Conservation (phyloP, 1,140 invertebrate genomes). For the Drosophila seguyi region DNA sequence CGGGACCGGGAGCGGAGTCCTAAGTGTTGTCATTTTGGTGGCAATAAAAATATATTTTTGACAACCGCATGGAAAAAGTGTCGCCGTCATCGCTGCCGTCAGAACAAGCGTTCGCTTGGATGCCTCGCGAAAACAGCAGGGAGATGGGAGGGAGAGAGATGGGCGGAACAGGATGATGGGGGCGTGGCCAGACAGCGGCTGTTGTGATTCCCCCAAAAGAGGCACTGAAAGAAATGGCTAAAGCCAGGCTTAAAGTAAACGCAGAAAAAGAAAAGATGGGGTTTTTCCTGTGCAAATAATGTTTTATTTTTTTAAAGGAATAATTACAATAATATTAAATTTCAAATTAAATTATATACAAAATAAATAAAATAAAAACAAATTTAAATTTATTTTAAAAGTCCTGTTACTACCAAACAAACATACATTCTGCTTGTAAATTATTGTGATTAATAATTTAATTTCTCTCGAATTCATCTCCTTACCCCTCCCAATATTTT, state of each 20-base stretch:
- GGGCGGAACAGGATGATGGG: slow-evolving; percentile 24
- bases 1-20: neutral
- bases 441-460: neutral
- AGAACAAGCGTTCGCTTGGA: slow-evolving; percentile 51
- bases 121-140: slow-evolving; percentile 10
- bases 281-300: no score
- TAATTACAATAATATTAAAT: no score
- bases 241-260: no score
- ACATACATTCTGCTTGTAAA: neutral
- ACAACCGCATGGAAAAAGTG: slow-evolving; percentile 71
- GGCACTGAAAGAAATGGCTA: slow-evolving; percentile 14
- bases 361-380: no score
- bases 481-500: neutral
- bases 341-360: no score
- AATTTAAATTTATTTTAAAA: no score
- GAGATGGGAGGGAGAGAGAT: neutral
- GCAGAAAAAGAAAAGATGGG: no score
- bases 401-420: no score
- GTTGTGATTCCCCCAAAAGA: slow-evolving; percentile 62
- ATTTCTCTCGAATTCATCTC: neutral
- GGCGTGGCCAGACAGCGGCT: slow-evolving; percentile 72
- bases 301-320: no score
- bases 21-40: slow-evolving; percentile 84
- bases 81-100: slow-evolving; percentile 55
- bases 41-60: slow-evolving; percentile 83